phyloP scores from a whole-genome alignment of 64 coral and sea anemone species.

The Trachythela sp. region DNA sequence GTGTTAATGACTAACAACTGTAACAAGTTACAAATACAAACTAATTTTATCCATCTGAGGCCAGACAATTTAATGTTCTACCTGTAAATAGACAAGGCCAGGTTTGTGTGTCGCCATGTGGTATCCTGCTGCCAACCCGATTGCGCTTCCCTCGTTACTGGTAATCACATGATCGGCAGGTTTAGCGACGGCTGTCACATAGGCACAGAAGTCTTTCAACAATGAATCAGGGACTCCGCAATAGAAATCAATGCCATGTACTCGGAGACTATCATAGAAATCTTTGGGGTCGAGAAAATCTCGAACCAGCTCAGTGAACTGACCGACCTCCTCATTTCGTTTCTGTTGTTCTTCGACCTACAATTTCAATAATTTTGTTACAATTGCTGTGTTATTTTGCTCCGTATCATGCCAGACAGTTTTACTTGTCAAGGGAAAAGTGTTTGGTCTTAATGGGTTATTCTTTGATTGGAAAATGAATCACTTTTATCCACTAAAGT shows the following conservation, averaged over 20 bases:
- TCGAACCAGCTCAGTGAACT: conserved; percentile 93
- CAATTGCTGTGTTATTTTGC: too few relatives aligned
- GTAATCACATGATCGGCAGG: conserved; percentile 1
- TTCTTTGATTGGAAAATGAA: too few relatives aligned
- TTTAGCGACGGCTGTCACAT: conserved; percentile 69
- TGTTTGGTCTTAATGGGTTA: too few relatives aligned
- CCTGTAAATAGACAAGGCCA: conserved; percentile 2
- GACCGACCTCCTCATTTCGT: conserved; percentile 82
- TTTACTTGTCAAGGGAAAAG: too few relatives aligned
- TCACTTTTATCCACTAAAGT: too few relatives aligned
- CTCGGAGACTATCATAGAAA: conserved; percentile 75
- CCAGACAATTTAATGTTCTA: not conserved
- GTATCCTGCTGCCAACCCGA: not conserved
- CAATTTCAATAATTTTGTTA: not conserved
- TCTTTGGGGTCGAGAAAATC: conserved; percentile 99
- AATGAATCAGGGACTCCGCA: conserved; percentile 95
- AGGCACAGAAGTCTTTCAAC: conserved; percentile 98
- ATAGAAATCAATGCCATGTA: conserved; percentile 85
- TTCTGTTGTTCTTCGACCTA: conserved; percentile 83
- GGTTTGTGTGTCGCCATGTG: conserved; percentile 18
- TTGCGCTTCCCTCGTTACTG: not conserved
- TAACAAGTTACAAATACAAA: too few relatives aligned
- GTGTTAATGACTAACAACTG: too few relatives aligned
- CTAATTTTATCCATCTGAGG: not conserved
- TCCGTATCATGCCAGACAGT: too few relatives aligned